These are phyloP conservation scores for Antheraea assamensis DNA, from an alignment of 2,888 invertebrate genomes.

Conservation along the genomic window DNA sequence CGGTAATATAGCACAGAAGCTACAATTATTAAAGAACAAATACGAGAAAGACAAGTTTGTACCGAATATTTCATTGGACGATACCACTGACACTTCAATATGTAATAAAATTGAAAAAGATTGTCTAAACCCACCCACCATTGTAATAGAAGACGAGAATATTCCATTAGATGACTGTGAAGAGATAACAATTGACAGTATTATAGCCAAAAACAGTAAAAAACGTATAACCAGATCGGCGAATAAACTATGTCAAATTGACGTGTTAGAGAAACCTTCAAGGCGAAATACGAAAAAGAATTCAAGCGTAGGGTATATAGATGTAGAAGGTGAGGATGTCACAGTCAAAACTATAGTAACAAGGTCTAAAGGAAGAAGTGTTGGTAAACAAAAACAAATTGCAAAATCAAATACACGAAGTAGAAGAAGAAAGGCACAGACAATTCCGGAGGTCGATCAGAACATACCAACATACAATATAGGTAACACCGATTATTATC, in stretches of 20 bases:
- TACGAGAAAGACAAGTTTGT: conserved; percentile 36
- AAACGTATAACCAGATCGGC: conserved; percentile 23
- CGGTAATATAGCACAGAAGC: conserved; percentile 58
- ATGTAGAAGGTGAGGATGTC: background rate
- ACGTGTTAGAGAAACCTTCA: background rate
- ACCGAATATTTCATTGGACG: conserved; percentile 36
- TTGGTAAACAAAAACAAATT: background rate
- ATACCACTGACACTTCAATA: background rate
- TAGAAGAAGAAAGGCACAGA: conserved; percentile 2
- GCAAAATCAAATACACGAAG: background rate
- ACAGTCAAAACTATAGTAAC: background rate
- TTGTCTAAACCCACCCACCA: conserved; percentile 11
- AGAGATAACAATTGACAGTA: conserved; percentile 42
- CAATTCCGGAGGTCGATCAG: background rate
- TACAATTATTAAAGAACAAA: conserved; percentile 52
- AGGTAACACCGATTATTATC: conserved; percentile 67
- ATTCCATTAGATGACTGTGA: conserved; percentile 36
- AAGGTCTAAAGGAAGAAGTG: conserved; percentile 5
- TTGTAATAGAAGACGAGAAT: conserved; percentile 28
- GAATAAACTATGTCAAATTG: background rate
- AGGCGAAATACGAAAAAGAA: background rate
- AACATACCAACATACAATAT: conserved; percentile 50
- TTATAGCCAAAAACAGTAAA: conserved; percentile 40
- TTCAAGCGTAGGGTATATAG: background rate
- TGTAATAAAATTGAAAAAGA: conserved; percentile 21